Evolutionary conservation across 1,140 invertebrate genomes (phyloP).

Genomic region (Carcinoscorpius rotundicauda): DNA sequence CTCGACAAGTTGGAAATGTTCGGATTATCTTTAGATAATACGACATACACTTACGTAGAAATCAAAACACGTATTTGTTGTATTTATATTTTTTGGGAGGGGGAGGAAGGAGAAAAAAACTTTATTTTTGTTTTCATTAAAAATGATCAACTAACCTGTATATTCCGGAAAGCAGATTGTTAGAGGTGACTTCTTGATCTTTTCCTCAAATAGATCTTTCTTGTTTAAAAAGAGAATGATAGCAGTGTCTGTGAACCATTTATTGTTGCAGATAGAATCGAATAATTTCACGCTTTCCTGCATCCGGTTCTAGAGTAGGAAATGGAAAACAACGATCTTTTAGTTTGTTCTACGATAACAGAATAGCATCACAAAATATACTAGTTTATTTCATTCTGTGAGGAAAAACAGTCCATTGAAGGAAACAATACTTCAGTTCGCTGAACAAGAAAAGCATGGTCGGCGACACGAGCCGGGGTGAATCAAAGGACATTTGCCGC

Average conservation of each 20-base stretch:
- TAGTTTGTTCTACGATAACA: too few relatives aligned
- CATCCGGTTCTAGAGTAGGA: constrained; percentile 44
- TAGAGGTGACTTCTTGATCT: constrained; percentile 77
- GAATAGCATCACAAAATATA: too few relatives aligned
- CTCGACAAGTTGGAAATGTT: too few relatives aligned
- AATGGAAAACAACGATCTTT: constrained; percentile 4
- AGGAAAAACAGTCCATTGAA: not conserved
- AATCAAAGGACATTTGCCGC: too few relatives aligned
- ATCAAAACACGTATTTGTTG: too few relatives aligned
- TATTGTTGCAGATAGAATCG: constrained; percentile 94
- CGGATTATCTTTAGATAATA: too few relatives aligned
- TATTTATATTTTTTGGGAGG: not conserved
- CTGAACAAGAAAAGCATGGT: too few relatives aligned
- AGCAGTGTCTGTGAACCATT: constrained; percentile 96
- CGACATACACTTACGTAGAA: too few relatives aligned
- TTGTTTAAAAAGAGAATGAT: constrained; percentile 95
- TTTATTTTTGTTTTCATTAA: not conserved
- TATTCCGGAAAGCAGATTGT: constrained; percentile 94
- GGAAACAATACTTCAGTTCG: too few relatives aligned
- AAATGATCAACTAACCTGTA: constrained; percentile 44
- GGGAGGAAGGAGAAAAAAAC: not conserved
- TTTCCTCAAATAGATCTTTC: constrained; percentile 91
- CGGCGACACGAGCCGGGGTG: too few relatives aligned
- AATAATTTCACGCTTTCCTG: constrained; percentile 91
- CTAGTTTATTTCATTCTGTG: too few relatives aligned